phyloP scores from a whole-genome alignment of 1,140 invertebrate species.

The Brachionus asplanchnoidis region DNA sequence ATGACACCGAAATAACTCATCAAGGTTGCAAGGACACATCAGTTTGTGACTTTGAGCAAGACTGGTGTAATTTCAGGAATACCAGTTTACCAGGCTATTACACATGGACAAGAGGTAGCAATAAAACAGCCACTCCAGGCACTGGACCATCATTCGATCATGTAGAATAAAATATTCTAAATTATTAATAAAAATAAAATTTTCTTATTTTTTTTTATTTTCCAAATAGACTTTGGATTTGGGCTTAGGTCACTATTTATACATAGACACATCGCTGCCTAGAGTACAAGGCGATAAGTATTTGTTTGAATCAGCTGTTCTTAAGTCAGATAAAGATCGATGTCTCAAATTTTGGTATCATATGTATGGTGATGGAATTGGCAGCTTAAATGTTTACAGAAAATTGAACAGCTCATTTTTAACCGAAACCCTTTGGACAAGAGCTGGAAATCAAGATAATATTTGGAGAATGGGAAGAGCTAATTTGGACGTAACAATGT shows the following conservation, averaged over 20 bases:
- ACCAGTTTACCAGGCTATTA: conserved; percentile 33
- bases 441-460: conserved; percentile 49
- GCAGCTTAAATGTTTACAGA: conserved; percentile 31
- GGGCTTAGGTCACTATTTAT: conserved; percentile 69
- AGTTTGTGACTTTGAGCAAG: conserved; percentile 46
- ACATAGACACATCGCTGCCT: conserved; percentile 67
- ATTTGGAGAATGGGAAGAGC: conserved; percentile 48
- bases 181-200: not conserved
- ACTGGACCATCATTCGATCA: conserved; percentile 44
- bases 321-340: not conserved
- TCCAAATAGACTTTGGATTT: conserved; percentile 24
- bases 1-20: conserved; percentile 23
- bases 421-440: not conserved
- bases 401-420: not conserved
- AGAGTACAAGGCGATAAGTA: conserved; percentile 61
- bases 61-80: conserved; percentile 46
- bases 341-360: conserved; percentile 55
- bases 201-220: not conserved
- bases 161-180: conserved; percentile 40
- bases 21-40: conserved; percentile 20
- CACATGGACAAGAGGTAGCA: conserved; percentile 17
- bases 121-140: not conserved
- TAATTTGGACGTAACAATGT: conserved; percentile 43
- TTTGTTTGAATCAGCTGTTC: not conserved
- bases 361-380: conserved; percentile 50